Evolutionary conservation across 1,140 invertebrate species (phyloP).

Genomic region (Ostrea denselamellosa): DNA sequence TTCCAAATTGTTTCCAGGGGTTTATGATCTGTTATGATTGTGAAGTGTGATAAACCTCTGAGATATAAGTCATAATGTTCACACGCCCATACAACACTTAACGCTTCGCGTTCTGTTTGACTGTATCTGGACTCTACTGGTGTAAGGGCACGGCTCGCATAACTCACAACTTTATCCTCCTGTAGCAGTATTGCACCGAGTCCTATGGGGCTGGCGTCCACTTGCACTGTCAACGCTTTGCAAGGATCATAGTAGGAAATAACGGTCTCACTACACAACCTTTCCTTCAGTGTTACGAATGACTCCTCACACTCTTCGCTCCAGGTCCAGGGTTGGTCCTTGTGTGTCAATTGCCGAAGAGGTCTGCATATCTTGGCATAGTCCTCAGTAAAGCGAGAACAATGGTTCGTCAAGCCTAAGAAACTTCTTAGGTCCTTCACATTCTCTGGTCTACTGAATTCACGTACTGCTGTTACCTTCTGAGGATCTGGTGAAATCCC

Average conservation of each 20-base stretch:
- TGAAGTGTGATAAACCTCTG: slow-evolving; percentile 74
- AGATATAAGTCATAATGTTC: slow-evolving; percentile 77
- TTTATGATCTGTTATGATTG: slow-evolving; percentile 76
- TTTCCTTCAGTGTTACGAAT: slow-evolving; percentile 46
- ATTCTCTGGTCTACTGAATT: slow-evolving; percentile 65
- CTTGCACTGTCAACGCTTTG: slow-evolving; percentile 49
- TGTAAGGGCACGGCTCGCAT: slow-evolving; percentile 59
- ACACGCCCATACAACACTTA: slow-evolving; percentile 77
- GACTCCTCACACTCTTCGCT: slow-evolving; percentile 49
- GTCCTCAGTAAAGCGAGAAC: slow-evolving; percentile 63
- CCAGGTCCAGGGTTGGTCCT: slow-evolving; percentile 47
- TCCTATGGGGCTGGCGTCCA: slow-evolving; percentile 58
- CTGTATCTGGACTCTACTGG: slow-evolving; percentile 71
- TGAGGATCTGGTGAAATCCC: slow-evolving; percentile 52
- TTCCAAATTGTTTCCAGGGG: slow-evolving; percentile 64
- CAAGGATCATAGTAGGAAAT: slow-evolving; percentile 60
- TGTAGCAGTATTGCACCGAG: slow-evolving; percentile 53
- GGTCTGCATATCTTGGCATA: slow-evolving; percentile 58
- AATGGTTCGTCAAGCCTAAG: slow-evolving; percentile 66
- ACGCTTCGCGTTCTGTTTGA: slow-evolving; percentile 78
- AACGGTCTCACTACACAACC: slow-evolving; percentile 48
- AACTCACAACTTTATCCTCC: slow-evolving; percentile 55
- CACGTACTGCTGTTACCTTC: slow-evolving; percentile 68
- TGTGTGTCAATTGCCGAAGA: slow-evolving; percentile 73
- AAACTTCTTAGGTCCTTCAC: slow-evolving; percentile 68